phyloP scores from a whole-genome alignment of 2,888 invertebrate species.

The Tridacna gigas region DNA sequence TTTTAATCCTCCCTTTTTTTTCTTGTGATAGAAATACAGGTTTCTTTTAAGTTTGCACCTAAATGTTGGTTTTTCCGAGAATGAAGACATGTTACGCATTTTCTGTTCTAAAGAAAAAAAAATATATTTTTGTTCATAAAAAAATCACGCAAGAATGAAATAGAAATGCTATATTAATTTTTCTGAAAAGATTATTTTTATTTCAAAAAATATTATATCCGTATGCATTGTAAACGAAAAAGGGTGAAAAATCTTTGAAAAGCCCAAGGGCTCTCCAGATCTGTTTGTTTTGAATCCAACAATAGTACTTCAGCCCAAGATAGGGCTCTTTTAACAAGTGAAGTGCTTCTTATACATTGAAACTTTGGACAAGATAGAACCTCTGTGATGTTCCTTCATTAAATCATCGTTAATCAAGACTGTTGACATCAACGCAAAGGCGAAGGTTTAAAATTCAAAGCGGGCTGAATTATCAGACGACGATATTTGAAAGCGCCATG shows the following conservation, averaged over 20 bases:
- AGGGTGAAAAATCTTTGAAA: constrained; percentile 15
- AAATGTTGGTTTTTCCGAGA: too few species aligned
- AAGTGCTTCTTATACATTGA: constrained; percentile 53
- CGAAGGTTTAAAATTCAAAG: constrained; percentile 53
- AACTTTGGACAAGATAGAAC: constrained; percentile 48
- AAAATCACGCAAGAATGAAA: too few species aligned
- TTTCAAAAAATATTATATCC: too few species aligned
- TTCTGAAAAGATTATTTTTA: too few species aligned
- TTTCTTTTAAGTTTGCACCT: too few species aligned
- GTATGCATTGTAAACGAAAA: neutral
- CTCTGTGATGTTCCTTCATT: constrained; percentile 56
- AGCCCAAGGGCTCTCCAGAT: constrained; percentile 41
- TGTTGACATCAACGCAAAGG: constrained; percentile 47
- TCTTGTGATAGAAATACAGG: too few species aligned
- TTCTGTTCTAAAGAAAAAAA: too few species aligned
- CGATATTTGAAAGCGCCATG: constrained; percentile 11
- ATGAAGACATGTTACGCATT: too few species aligned
- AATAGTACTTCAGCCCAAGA: constrained; percentile 52
- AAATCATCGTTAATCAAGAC: constrained; percentile 58
- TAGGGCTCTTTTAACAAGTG: constrained; percentile 36
- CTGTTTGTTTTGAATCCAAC: constrained; percentile 48
- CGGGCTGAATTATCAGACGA: constrained; percentile 17
- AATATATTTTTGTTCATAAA: too few species aligned
- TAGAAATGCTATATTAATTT: too few species aligned
- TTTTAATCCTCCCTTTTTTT: too few species aligned